Evolutionary conservation across 2,797 vertebrate species (phyloP), one percentile per base, ranked within the genome.

Genomic region (Mus spretus): DNA sequence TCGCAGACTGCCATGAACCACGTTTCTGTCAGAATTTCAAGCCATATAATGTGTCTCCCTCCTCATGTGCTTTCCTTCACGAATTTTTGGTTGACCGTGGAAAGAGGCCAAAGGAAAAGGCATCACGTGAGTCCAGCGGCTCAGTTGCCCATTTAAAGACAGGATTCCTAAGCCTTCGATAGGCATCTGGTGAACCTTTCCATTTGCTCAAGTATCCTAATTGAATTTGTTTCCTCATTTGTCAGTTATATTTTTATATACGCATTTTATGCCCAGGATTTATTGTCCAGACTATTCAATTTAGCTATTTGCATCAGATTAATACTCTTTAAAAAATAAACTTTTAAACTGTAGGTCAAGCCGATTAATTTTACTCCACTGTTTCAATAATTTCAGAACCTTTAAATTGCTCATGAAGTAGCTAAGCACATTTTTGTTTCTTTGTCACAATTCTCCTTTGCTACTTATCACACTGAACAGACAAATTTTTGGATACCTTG

Each of bases 41-140:
- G 79, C 37, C 55, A 47, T 44, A 92, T 93, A 74, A 80, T 93
- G 57, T 31, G 15, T 72, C 87, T 88, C 85, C 50, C 79, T 77
- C 87, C 40, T 77, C 65, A 8, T 26, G 70, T 72, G 85, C 86
- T 97, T 95, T 97, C 92, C 89, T 85, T 81, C 88, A 88, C 95
- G 89, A 61, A 84, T 91, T 97, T 96, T 96, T 95, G 85, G 67
- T 70, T 83, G 57, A 86, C 82, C 65, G 40, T 88, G 93, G 83
- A 88, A 67, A 57, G 55, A 93, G 70, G 75, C 82, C 95, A 97
- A 91, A 59, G 70, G 85, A 47, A 63, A 59, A 88, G 82, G 74
- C n/a, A 95, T 61, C 75, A 77, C 72, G 59, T 79, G 95, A 97
- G 94, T 90, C 97, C 86, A 2, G 1, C 3, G 12, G 47, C 78